These are phyloP conservation scores for Apeira syringaria DNA, from an alignment of 2,888 invertebrate species.

Conservation along the genomic window DNA sequence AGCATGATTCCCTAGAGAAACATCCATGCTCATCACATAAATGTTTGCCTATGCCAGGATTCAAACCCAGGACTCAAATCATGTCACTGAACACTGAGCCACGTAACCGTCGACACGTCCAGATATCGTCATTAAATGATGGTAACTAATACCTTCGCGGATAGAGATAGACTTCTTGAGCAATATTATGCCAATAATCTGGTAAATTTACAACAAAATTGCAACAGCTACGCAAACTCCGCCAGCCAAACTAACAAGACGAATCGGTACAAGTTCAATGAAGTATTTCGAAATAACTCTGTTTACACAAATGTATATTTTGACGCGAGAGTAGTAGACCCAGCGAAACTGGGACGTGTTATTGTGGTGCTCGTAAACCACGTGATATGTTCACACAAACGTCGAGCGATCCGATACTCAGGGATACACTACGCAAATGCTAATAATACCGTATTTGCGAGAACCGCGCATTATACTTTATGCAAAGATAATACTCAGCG, in stretches of 20 bases:
- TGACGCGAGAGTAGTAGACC: conserved; percentile 12
- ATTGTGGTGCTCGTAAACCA: conserved; percentile 44
- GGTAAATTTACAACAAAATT: too few relatives aligned
- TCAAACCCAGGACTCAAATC: too few relatives aligned
- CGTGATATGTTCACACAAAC: conserved; percentile 44
- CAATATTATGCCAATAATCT: too few relatives aligned
- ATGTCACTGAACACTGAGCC: too few relatives aligned
- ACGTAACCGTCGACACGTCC: too few relatives aligned
- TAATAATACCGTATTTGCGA: conserved; percentile 6
- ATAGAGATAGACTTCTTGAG: too few relatives aligned
- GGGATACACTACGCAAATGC: conserved; percentile 19
- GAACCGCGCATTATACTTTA: background rate
- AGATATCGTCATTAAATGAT: too few relatives aligned
- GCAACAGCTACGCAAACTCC: background rate
- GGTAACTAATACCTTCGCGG: too few relatives aligned
- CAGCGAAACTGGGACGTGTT: conserved; percentile 43
- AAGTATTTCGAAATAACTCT: conserved; percentile 17
- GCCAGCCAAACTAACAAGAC: background rate
- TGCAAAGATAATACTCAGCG: background rate
- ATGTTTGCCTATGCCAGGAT: too few relatives aligned
- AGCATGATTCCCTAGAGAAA: too few relatives aligned
- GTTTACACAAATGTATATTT: conserved; percentile 22
- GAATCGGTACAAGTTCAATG: conserved; percentile 14
- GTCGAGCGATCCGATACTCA: conserved; percentile 35
- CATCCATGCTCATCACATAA: too few relatives aligned